These are phyloP conservation scores for Erebia aethiops DNA, from an alignment of 2,888 invertebrate genomes.

Conservation along the genomic window DNA sequence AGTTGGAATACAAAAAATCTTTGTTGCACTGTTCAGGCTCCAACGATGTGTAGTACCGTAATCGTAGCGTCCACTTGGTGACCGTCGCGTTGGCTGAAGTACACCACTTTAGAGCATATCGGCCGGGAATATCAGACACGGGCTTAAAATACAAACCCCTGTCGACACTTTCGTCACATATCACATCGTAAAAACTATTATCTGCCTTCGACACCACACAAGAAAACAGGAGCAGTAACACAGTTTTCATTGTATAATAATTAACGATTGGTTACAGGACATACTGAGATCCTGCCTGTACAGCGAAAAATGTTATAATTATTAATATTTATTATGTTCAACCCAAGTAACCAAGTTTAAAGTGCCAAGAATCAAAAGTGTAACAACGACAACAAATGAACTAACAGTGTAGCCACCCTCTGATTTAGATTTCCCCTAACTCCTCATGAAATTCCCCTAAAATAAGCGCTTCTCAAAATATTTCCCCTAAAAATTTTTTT, in stretches of 20 bases:
- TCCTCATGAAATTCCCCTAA: too few relatives aligned
- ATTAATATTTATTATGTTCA: too few relatives aligned
- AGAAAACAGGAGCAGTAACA: conserved; percentile 45
- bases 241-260: conserved; percentile 46
- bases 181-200: conserved; percentile 41
- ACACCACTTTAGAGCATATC: conserved; percentile 59
- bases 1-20: neutral
- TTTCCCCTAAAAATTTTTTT: too few relatives aligned
- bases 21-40: conserved; percentile 4
- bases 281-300: neutral
- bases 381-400: too few relatives aligned
- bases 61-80: conserved; percentile 49
- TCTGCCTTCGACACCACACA: conserved; percentile 39
- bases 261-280: conserved; percentile 9
- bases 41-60: conserved; percentile 35
- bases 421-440: too few relatives aligned
- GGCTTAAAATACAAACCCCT: conserved; percentile 46
- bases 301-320: too few relatives aligned
- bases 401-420: too few relatives aligned
- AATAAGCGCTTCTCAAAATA: too few relatives aligned
- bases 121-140: conserved; percentile 50
- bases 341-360: too few relatives aligned
- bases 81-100: conserved; percentile 40
- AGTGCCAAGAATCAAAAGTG: too few relatives aligned
- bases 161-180: conserved; percentile 47